These are phyloP conservation scores for Microctonus brassicae DNA, from an alignment of 2,888 invertebrate species.

Conservation along the genomic window DNA sequence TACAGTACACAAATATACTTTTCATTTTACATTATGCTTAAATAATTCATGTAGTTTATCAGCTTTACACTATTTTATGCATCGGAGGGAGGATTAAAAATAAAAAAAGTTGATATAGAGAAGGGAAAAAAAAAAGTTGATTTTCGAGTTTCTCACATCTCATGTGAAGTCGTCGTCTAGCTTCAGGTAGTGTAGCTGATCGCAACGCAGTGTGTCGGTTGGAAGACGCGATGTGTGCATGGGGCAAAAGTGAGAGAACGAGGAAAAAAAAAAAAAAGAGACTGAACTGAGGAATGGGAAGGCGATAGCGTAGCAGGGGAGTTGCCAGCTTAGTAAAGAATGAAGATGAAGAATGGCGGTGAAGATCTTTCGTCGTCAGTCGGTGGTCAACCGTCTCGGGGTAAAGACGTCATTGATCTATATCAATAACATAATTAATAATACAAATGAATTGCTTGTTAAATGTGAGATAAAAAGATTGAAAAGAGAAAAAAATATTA, in stretches of 20 bases:
- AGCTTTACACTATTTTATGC: constrained; percentile 3
- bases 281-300: constrained; percentile 41
- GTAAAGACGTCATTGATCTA: constrained; percentile 54
- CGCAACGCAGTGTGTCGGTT: not conserved
- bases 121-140: constrained; percentile 28
- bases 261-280: not conserved
- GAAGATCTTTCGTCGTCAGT: constrained; percentile 67
- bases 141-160: constrained; percentile 32
- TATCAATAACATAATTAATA: constrained; percentile 25
- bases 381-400: constrained; percentile 66
- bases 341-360: constrained; percentile 67
- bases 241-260: constrained; percentile 24
- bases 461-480: not conserved
- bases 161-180: constrained; percentile 28
- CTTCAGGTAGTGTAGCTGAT: constrained; percentile 23
- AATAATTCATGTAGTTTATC: constrained; percentile 14
- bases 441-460: constrained; percentile 17
- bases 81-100: constrained; percentile 13
- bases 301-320: constrained; percentile 42
- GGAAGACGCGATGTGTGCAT: constrained; percentile 8
- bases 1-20: constrained; percentile 11
- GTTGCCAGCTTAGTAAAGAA: constrained; percentile 55
- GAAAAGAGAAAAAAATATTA: not conserved
- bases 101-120: constrained; percentile 9
- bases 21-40: not conserved